Conservation (phyloP, 2,113 vertebrate species). For the Peromyscus maniculatus region DNA sequence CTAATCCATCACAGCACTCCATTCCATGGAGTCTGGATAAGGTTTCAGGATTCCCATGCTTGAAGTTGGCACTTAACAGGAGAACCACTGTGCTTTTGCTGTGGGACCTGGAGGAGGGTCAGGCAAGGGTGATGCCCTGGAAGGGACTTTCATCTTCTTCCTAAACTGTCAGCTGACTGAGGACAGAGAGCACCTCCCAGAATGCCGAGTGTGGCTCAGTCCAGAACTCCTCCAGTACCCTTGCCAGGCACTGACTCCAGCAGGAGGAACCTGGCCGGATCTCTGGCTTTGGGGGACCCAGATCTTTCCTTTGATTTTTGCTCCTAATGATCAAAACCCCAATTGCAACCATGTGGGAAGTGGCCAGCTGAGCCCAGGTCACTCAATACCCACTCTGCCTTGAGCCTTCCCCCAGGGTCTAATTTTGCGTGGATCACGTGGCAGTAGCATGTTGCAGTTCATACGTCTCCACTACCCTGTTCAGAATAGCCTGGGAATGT, state of each 20-base stretch:
- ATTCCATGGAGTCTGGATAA: not conserved
- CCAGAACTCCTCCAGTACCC: not conserved
- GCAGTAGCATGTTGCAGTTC: constrained; percentile 91
- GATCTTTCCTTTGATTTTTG: constrained; percentile 1
- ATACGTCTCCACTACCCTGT: constrained; percentile 92
- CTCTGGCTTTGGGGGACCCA: constrained; percentile 46
- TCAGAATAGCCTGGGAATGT: constrained; percentile 90
- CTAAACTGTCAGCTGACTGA: constrained; percentile 41
- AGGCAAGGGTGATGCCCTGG: not conserved
- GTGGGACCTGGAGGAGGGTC: constrained; percentile 3
- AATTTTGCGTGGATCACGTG: constrained; percentile 86
- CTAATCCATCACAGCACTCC: not conserved
- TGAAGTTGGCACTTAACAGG: constrained; percentile 21
- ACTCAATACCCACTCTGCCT: constrained; percentile 78
- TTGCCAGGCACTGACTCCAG: not conserved
- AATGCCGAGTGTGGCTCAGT: not conserved
- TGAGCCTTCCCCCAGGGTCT: constrained; percentile 82
- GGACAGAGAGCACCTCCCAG: constrained; percentile 26
- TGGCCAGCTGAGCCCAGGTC: constrained; percentile 55
- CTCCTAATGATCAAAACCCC: constrained; percentile 72
- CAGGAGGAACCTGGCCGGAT: not conserved
- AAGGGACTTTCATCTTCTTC: constrained; percentile 63
- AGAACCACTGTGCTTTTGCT: constrained; percentile 35
- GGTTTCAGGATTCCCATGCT: constrained; percentile 39
- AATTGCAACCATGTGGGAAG: constrained; percentile 67